Evolutionary conservation across 1,140 invertebrate genomes (phyloP), one percentile per base, ranked within the genome.

Genomic region (Diprion similis): DNA sequence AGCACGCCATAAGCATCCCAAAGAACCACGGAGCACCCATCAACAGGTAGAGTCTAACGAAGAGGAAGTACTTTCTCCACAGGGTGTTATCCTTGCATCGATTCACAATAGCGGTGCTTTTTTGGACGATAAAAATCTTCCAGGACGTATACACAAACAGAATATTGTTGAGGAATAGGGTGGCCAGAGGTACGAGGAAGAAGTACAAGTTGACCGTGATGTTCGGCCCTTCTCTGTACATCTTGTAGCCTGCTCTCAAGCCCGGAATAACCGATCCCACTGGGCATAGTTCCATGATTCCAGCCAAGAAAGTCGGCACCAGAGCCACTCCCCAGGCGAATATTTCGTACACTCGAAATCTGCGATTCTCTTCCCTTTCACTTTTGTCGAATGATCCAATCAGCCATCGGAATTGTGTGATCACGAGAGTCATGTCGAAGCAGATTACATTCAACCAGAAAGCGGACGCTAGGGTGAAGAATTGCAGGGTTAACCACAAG

Each of bases 21-120:
- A 85, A 85, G 59, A 85, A 85, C 84, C 84, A 85, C 0, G 84
- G 84, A 0, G 84, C 78, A 2, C 84, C 83, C 84, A 84, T 85
- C 18, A 84, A 68, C 0, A 84, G 59, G 47, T 85, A 85, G n/a
- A 85, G 51, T 65, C 75, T 82, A 18, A 85, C 19, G 66, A 84
- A 84, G 1, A 85, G 45, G 59, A 81, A 72, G 71, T 84, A 85
- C 10, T 82, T 84, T 24, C 81, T 83, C 37, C 68, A 74, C 37
- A 85, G 10, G 0, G 71, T 68, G 45, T 77, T 80, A 0, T 71
- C 73, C 8, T 80, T 80, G 71, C 80, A 81, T 6, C 71, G 75
- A 15, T 76, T 81, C 0, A 78, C 82, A 0, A 84, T 78, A 74
- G 83, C 74, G 0, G 81, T 84, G 46, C 80, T 84, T 0, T 59